Evolutionary conservation across 2,888 invertebrate genomes (phyloP).

Genomic region (Melolontha melolontha): DNA sequence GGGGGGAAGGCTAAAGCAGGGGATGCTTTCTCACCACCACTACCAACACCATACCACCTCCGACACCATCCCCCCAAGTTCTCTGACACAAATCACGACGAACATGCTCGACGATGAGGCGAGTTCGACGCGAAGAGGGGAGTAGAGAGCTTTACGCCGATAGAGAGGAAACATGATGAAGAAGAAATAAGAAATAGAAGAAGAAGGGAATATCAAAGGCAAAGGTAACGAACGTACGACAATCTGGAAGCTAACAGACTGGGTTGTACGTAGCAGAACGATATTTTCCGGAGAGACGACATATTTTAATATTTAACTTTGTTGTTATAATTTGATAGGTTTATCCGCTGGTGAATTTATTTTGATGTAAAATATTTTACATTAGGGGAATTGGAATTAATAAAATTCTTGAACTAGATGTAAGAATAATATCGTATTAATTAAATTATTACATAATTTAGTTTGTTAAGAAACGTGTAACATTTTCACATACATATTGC

Average conservation of each 20-base stretch:
- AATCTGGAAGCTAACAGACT: slow-evolving; percentile 21
- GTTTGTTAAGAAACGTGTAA: too few relatives aligned
- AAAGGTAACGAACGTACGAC: slow-evolving; percentile 17
- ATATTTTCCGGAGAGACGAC: slow-evolving; percentile 9
- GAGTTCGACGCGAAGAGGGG: neutral
- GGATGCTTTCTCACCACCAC: slow-evolving; percentile 27
- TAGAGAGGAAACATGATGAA: slow-evolving; percentile 13
- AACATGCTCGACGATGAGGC: neutral
- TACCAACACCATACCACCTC: neutral
- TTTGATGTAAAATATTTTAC: too few relatives aligned
- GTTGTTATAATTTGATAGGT: slow-evolving; percentile 26
- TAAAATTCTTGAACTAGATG: too few relatives aligned
- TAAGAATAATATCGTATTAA: too few relatives aligned
- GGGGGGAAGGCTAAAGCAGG: slow-evolving; percentile 30
- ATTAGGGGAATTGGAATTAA: too few relatives aligned
- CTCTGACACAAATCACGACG: slow-evolving; percentile 36
- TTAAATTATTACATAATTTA: too few relatives aligned
- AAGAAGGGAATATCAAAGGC: slow-evolving; percentile 4
- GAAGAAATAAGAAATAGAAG: slow-evolving; percentile 8
- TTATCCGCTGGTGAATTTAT: too few relatives aligned
- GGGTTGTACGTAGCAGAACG: neutral
- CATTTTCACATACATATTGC: too few relatives aligned
- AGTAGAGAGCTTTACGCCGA: slow-evolving; percentile 25
- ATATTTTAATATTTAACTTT: slow-evolving; percentile 26
- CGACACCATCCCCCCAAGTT: slow-evolving; percentile 17